These are phyloP conservation scores for Ceyx cyanopectus DNA, from an alignment of 2,113 vertebrate species.

Conservation along the genomic window DNA sequence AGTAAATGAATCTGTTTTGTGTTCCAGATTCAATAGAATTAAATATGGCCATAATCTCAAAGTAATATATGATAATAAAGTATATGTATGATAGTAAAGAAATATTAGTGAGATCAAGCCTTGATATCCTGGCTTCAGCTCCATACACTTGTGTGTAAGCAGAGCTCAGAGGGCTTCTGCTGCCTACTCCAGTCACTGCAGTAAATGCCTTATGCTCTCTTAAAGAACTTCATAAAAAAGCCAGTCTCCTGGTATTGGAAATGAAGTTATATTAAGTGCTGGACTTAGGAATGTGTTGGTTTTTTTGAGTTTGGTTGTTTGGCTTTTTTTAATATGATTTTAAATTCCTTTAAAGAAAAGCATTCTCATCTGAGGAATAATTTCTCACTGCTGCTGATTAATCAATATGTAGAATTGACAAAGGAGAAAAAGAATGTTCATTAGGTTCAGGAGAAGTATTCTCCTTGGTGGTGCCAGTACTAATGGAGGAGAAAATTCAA, in stretches of 20 bases:
- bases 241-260: not conserved
- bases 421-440: not conserved
- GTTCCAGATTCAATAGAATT: not conserved
- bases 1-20: not conserved
- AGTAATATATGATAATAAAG: not conserved
- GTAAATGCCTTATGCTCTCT: not conserved
- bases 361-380: not conserved
- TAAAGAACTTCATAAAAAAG: not conserved
- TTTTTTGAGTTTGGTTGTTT: not conserved
- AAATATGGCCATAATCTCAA: not conserved
- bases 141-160: not conserved
- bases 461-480: not conserved
- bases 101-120: not conserved
- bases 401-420: not conserved
- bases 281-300: accelerated
- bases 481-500: not conserved
- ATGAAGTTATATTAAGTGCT: not conserved
- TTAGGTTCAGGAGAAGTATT: not conserved
- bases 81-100: not conserved
- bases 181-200: not conserved
- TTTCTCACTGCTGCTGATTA: not conserved
- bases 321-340: not conserved
- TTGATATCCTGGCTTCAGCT: not conserved
- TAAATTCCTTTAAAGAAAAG: not conserved
- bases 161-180: not conserved